Percentiles rank a stretch among this genome's conserved stretches.
phyloP scores from a whole-genome alignment of 2,888 invertebrate genomes.

The Drosophila kuntzei region DNA sequence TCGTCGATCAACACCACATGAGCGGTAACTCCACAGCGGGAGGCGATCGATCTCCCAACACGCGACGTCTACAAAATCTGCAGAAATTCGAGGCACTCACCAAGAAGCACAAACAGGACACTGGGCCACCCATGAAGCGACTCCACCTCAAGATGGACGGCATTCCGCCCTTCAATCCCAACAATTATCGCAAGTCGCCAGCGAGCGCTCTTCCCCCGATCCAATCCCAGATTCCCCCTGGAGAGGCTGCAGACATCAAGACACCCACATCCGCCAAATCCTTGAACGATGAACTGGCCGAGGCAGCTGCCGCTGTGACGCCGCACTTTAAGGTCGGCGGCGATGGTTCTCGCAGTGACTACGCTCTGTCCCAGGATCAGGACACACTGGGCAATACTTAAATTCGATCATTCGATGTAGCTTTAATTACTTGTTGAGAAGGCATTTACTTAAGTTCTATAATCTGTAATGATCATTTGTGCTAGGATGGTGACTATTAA shows the following conservation, averaged over 20 bases:
- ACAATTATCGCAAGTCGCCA: conserved; percentile 87
- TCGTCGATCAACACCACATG: conserved; percentile 89
- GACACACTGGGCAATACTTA: conserved; percentile 42
- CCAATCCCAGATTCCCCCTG: conserved; percentile 13
- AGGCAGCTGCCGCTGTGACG: conserved; percentile 63
- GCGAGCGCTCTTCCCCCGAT: conserved; percentile 78
- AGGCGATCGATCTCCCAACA: conserved; percentile 83
- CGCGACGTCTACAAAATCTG: conserved; percentile 84
- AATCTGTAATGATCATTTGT: conserved; percentile 9
- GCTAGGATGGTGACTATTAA: background rate
- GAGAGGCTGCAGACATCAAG: conserved; percentile 56
- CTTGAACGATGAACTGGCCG: conserved; percentile 73
- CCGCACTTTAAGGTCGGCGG: conserved; percentile 63
- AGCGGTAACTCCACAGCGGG: conserved; percentile 77
- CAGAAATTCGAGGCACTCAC: conserved; percentile 84
- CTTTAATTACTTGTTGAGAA: conserved; percentile 37
- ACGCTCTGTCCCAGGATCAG: conserved; percentile 67
- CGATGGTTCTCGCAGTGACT: conserved; percentile 75
- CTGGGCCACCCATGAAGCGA: conserved; percentile 85
- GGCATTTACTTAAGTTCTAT: conserved; percentile 52
- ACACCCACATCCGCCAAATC: conserved; percentile 86
- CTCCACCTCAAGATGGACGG: conserved; percentile 85
- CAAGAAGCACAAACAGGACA: conserved; percentile 84
- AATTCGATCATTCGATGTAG: conserved; percentile 6
- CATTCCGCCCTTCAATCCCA: conserved; percentile 86